Conservation (phyloP, 2,797 vertebrate genomes). For the Labroides dimidiatus region DNA sequence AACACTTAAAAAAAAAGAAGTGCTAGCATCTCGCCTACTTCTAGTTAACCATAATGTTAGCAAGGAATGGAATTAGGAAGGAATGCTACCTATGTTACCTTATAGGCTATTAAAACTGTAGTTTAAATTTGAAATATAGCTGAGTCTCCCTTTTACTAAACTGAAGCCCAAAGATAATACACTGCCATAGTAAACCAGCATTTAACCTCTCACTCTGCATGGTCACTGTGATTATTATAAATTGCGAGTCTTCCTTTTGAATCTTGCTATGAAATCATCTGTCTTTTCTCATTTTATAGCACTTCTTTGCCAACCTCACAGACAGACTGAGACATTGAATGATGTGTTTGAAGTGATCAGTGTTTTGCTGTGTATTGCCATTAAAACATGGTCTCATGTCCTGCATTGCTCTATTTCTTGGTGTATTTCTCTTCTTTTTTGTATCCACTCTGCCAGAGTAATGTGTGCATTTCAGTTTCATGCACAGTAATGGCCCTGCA, state of each 20-base stretch:
- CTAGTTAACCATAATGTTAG: background rate
- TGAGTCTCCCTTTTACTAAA: background rate
- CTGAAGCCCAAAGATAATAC: background rate
- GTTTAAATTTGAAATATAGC: too few species aligned
- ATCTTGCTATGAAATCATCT: constrained; percentile 7
- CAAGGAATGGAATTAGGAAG: too few species aligned
- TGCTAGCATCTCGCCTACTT: background rate
- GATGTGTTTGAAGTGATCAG: constrained; percentile 65
- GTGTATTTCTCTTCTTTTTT: constrained; percentile 9
- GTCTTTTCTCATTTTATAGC: constrained; percentile 42
- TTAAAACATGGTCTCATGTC: constrained; percentile 56
- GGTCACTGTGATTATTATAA: background rate
- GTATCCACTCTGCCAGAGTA: constrained; percentile 1
- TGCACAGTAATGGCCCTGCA: constrained; percentile 36
- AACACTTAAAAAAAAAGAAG: background rate
- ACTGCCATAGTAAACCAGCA: background rate
- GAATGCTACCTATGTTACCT: background rate
- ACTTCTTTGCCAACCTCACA: constrained; percentile 30
- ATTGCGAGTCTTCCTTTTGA: constrained; percentile 30
- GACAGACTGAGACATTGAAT: constrained; percentile 35
- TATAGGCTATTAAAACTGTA: background rate
- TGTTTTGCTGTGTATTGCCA: constrained; percentile 61
- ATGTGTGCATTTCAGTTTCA: constrained; percentile 10
- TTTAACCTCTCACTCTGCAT: background rate
- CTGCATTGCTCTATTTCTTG: constrained; percentile 10